Base-by-base conservation (phyloP, 2,797 vertebrate genomes). In the Sebastes diploproa region DNA sequence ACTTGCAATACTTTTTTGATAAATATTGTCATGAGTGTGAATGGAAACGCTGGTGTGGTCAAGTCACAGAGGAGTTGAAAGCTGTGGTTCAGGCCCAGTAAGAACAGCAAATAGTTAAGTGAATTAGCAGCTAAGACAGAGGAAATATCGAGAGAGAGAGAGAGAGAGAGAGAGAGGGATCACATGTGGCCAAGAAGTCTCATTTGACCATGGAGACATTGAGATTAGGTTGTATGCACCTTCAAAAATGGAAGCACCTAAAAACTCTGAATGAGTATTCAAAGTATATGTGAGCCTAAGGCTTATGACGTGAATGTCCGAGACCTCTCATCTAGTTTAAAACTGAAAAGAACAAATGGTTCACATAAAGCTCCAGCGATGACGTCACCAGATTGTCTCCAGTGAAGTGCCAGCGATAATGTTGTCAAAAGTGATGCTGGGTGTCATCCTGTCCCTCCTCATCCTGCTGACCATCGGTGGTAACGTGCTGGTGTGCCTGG, bases 401-500 rank as follows among this genome's bases (percentile, higher is more conserved):
- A 95, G 95, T 88, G 96, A 97, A 92, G 74, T 59, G 32, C 68
- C 73, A 76, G 80, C 16, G 29, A 95, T 60, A 77, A 95, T 95
- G 93, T 80, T 91, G 83, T 93, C 91, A 54, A 93, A 85, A 78
- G 56, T 96, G 76, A 59, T 95, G 8, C 89, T 97, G 1, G 96
- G 96, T 4, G 7, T 94, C 77, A 74, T 85, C 71, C 95, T 99
- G 30, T 32, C 84, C 10, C 29, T 94, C 60, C 94, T 99, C 84
- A 98, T 98, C 42, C n/a, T 96, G n/a, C 72, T 98, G 90, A 99
- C 96, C 1, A 78, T 99, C 5, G 93, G 95, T 0, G 98, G 98
- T n/a, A 99, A 99, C 5, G 95, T 99, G 87, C 85, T 99, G 0
- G 98, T 99, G 82, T 99, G 98, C 85, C 92, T 99, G 92, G 98